Base-by-base conservation (phyloP, 2,888 invertebrate genomes). In the Meliscaeva auricollis region DNA sequence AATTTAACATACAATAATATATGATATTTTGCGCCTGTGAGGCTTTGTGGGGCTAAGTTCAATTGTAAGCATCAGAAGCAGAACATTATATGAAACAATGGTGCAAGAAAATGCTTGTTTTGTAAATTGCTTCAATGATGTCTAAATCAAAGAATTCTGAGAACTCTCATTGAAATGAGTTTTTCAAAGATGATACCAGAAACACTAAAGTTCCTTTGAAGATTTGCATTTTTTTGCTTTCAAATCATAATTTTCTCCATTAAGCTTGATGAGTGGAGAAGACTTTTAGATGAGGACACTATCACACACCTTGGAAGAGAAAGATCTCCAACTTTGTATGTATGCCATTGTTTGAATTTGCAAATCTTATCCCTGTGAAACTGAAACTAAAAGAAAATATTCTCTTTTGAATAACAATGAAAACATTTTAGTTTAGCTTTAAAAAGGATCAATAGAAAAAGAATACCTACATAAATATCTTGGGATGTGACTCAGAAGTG, bases 1-100 rank as follows among this genome's bases (percentile, higher is more conserved):
- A 68, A 66, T 82, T 84, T 26, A 52, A 54, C 66, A 69, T 75
- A 60, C 75, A 41, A 72, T 26, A 52, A 54, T 58, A 69, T 75
- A 60, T 79, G 46, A 72, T 78, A 64, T 60, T n/a, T 13, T 56
- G 17, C 38, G 17, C 48, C 38, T 35, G 20, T 46, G 54, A 38
- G 52, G 13, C 30, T 50, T 54, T 41, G 17, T 46, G 30, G 60
- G 52, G 77, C 62, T 83, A 78, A 74, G 78, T 83, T 73, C 73
- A 83, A 78, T 82, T 73, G 68, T 35, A n/a, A 48, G 17, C 15
- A 44, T 17, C 22, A 48, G 8, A 26, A 20, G 20, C 20, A 32
- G 26, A 13, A 41, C 3, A n/a, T 17, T 44, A 17, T 26, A 13
- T 20, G 8, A n/a, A 38, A 44, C 20, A 48, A 48, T 30, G 11